Evolutionary conservation across 2,797 vertebrate species (phyloP), one percentile per base, ranked within the genome.

Genomic region (Onychomys leucogaster): DNA sequence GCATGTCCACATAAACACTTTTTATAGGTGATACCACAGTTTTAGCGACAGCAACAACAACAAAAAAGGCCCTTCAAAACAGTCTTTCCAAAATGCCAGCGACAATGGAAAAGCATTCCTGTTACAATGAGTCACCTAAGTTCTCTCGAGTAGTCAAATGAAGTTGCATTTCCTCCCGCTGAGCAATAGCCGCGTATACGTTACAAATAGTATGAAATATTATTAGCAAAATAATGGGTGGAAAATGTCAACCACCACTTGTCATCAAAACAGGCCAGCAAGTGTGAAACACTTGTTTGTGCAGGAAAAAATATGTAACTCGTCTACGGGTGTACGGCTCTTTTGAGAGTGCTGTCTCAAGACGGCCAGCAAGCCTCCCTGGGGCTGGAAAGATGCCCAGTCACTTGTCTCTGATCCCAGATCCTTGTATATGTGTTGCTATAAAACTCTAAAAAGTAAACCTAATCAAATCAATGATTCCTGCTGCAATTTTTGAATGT

Each of bases 121-220:
- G 59, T 55, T 86, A 52, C 83, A 89, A 93, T 29, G 37, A 90
- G 46, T 94, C 69, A 88, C 69, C 46, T 73, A n/a, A 73, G 84
- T 85, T 89, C 71, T 90, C 78, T 88, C 34, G 43, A 96, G 65
- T 55, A 94, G 69, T 21, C 37, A 49, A 90, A 61, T 65, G 83
- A 82, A 94, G 63, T 1, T 16, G 57, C 86, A 67, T 59, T 92
- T 75, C 41, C 63, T 90, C 37, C 73, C 34, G 34, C 41, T 65
- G 46, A 69, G 3, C 82, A 59, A 63, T 21, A 80, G 37, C n/a
- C 46, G 19, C 2, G 3, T 57, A 34, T 77, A 63, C 25, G 5
- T 89, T 55, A 73, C 67, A 84, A 43, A 29, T 34, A n/a, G 63
- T 84, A 75, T 29, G 65, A 82, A 57, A 86, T 80, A 32, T 61